Percentiles rank a stretch among this genome's conserved stretches.
Conservation (phyloP, 2,113 vertebrate genomes). For the Petroica traversi region DNA sequence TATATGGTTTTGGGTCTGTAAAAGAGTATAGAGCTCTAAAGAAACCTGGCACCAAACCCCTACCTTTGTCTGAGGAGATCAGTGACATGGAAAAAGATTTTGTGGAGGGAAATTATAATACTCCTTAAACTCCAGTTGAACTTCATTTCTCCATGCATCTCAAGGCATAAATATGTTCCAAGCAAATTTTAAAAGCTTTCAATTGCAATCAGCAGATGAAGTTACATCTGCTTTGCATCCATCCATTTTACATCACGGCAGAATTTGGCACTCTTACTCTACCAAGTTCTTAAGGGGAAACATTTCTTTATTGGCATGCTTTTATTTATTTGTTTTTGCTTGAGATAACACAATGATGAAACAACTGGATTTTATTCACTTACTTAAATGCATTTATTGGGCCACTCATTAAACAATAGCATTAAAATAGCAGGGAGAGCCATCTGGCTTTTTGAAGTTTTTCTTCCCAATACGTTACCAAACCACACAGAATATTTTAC, state of each 20-base stretch:
- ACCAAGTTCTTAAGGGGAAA: slow-evolving; percentile 62
- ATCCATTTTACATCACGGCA: slow-evolving; percentile 68
- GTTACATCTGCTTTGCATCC: slow-evolving; percentile 80
- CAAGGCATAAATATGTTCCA: slow-evolving; percentile 53
- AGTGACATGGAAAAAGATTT: neutral
- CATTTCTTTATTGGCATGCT: slow-evolving; percentile 63
- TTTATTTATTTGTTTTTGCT: slow-evolving; percentile 74
- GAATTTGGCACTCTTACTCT: slow-evolving; percentile 67
- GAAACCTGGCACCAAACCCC: neutral
- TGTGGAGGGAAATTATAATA: neutral
- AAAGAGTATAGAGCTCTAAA: neutral
- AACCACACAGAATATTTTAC: slow-evolving; percentile 51
- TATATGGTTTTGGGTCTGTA: neutral
- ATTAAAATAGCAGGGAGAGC: slow-evolving; percentile 54
- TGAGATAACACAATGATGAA: slow-evolving; percentile 55
- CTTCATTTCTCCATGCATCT: slow-evolving; percentile 47
- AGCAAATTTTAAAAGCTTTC: slow-evolving; percentile 71
- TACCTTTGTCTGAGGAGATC: neutral
- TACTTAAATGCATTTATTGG: slow-evolving; percentile 64
- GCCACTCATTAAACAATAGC: slow-evolving; percentile 51
- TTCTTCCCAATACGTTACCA: slow-evolving; percentile 58
- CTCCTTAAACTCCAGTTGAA: slow-evolving; percentile 64
- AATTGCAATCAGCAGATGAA: slow-evolving; percentile 70
- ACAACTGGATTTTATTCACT: slow-evolving; percentile 61
- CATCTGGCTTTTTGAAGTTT: slow-evolving; percentile 69